Conservation (phyloP, 2,113 vertebrate genomes). For the Dromaius novaehollandiae region DNA sequence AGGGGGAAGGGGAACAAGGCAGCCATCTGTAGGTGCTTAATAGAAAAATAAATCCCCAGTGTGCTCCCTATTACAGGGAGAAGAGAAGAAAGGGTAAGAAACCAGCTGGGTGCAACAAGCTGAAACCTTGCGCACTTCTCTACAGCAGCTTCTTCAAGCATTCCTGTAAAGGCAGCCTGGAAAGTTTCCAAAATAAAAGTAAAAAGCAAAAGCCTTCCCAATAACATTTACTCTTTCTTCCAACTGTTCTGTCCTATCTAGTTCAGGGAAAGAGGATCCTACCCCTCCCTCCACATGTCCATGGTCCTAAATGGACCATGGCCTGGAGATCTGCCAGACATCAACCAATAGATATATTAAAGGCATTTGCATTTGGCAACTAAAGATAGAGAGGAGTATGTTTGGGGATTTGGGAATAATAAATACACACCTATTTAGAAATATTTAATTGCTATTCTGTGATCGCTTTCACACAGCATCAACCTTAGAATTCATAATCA, state of each 20-base stretch:
- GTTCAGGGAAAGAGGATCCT: not conserved
- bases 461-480: not conserved
- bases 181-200: constrained; percentile 12
- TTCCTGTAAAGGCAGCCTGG: not conserved
- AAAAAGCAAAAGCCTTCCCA: constrained; percentile 13
- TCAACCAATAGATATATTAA: not conserved
- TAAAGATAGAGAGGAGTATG: not conserved
- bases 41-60: not conserved
- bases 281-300: not conserved
- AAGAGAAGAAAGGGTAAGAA: not conserved
- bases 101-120: not conserved
- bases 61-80: not conserved
- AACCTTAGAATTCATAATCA: not conserved
- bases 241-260: not conserved
- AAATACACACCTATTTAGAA: not conserved
- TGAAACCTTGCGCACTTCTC: not conserved
- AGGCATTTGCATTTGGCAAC: not conserved
- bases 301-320: not conserved
- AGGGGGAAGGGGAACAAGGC: not conserved
- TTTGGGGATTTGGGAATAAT: not conserved
- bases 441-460: not conserved
- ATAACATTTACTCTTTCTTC: not conserved
- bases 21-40: constrained; percentile 23
- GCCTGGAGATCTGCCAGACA: not conserved
- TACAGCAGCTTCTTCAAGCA: not conserved